Base-by-base conservation (phyloP, 2,797 vertebrate genomes). In the Phoebastria nigripes region DNA sequence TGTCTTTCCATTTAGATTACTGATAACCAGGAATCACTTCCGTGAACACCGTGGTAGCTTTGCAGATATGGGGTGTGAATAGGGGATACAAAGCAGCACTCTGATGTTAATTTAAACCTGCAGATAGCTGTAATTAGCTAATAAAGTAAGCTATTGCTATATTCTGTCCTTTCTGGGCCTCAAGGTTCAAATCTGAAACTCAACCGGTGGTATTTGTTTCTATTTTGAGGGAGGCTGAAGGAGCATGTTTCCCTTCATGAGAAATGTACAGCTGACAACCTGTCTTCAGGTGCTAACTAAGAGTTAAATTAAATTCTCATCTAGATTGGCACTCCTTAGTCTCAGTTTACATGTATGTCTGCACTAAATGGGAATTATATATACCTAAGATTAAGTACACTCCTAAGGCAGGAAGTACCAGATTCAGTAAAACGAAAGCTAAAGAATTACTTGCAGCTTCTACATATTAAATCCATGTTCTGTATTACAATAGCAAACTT, bases 1-100 rank as follows among this genome's bases (percentile, higher is more conserved):
- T 41, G 55, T 46, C 58, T 78, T 70, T 37, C 59, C 31, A 29
- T 62, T 66, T 44, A 2, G 37, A 10, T 89, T 41, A 2, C 81
- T n/a, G 55, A 55, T 82, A 85, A 41, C 3, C 17, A 46, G 85
- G n/a, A 83, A 37, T 67, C 19, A 3, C 52, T 85, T 47, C 71
- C 0, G 0, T 42, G 54, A 69, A 35, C 8, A 1, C 28, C 0
- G 0, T 5, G 8, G 33, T 31, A 44, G 54, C 56, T 79, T 62
- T 84, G 87, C 79, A 81, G 72, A 24, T 46, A 22, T 0, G 0
- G 25, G 12, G 0, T n/a, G 52, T 20, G 37, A 78, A 37, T 5
- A 69, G 16, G 13, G 33, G 39, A 28, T 73, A 61, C 37, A 25
- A 49, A 71, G 54, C 54, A 87, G 66, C 58, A 6, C 7, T 8